Base-by-base conservation (phyloP, 1,140 invertebrate genomes). In the Nymphalis io region DNA sequence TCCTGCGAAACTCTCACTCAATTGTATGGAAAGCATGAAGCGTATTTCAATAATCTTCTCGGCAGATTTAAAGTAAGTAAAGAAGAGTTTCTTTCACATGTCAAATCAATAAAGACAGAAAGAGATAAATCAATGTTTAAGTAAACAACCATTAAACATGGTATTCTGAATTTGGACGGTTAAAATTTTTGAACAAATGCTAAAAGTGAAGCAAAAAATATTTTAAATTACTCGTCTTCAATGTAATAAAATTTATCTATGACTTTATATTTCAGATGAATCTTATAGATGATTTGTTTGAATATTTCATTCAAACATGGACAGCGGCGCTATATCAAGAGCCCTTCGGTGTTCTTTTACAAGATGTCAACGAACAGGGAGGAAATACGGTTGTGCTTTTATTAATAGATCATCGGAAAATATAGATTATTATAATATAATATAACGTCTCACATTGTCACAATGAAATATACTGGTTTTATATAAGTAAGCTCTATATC, bases 11-110 rank as follows among this genome's bases (percentile, higher is more conserved):
- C 93, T 55, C 75, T 95, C 0, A 81, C 87, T 3, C 78, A 85
- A 38, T 71, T 95, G 15, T 95, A 94, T 78, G 94, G 94, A 0
- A 94, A 93, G 76, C 94, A 95, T 73, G 94, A 95, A 69, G 91
- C 87, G 1, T 80, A 94, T 64, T 85, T 95, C 27, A 94, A 95
- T 80, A 93, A 94, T 62, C 66, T 95, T 1, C 80, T 93, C 11
- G 74, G 83, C 15, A 89, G 93, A 51, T 95, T 92, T 78, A 80
- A 93, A 81, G 93, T 92, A 80, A 80, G 85, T 62, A 15, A 16
- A 48, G 18, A 48, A 33, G n/a, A n/a, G n/a, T n/a, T n/a, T n/a
- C n/a, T n/a, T n/a, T n/a, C n/a, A n/a, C n/a, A n/a, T n/a, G n/a
- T n/a, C n/a, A n/a, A n/a, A n/a, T n/a, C n/a, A n/a, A n/a, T n/a